A percentile compares a stretch with the other conserved stretches of the same genome.
Evolutionary conservation across 1,140 invertebrate genomes (phyloP).

Genomic region (Macrosteles quadrilineatus): DNA sequence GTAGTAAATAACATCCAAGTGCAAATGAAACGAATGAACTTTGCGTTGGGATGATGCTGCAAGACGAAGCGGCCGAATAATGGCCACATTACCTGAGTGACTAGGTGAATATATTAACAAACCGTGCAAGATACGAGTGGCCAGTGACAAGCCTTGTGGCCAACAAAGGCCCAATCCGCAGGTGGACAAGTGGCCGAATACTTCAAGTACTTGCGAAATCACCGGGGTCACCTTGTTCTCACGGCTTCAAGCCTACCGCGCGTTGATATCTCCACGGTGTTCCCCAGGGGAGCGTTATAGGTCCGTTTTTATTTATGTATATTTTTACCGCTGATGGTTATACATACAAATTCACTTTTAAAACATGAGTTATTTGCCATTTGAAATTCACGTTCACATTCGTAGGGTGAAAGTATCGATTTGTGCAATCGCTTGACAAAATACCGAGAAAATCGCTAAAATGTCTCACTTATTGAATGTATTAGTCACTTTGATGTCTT

Average conservation of each 20-base stretch:
- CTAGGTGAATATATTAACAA: constrained; percentile 13
- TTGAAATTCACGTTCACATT: no score
- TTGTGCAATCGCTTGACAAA: no score
- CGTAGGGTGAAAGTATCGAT: no score
- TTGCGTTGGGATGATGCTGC: constrained; percentile 4
- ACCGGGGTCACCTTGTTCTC: constrained; percentile 1
- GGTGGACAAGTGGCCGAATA: not conserved
- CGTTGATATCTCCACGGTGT: no score
- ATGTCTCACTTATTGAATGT: no score
- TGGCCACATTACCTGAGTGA: constrained; percentile 13
- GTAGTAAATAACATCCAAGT: constrained; percentile 3
- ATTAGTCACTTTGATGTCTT: no score
- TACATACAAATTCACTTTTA: no score
- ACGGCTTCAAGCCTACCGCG: not conserved
- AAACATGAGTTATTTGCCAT: no score
- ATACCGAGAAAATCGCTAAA: no score
- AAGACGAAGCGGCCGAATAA: constrained; percentile 10
- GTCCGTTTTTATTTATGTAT: no score
- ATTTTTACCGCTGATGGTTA: no score
- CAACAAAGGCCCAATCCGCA: not conserved
- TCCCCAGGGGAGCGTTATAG: no score
- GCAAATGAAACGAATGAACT: constrained; percentile 14
- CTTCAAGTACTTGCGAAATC: not conserved
- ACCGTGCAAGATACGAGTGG: not conserved
- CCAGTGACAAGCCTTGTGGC: not conserved